Conservation (phyloP, 2,888 invertebrate genomes). For the Thelaira solivaga region DNA sequence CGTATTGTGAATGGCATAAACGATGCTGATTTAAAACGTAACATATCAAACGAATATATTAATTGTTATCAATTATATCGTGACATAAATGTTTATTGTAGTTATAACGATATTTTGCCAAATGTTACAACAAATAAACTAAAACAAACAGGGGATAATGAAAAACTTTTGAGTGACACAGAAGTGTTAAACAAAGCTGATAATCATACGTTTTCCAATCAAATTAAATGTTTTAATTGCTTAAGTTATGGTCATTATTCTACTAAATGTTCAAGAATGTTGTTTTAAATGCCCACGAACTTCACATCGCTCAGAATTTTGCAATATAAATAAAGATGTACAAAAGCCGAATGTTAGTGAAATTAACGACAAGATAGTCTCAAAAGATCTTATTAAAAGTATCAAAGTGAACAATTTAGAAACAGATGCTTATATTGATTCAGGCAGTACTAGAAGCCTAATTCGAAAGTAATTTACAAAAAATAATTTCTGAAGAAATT, state of each 20-base stretch:
- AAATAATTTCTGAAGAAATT: not conserved
- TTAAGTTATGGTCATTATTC: constrained; percentile 20
- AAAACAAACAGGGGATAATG: not conserved
- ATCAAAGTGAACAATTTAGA: not conserved
- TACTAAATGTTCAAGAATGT: constrained; percentile 18
- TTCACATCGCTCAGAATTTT: not conserved
- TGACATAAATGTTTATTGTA: constrained; percentile 30
- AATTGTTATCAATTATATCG: constrained; percentile 5
- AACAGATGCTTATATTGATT: not conserved
- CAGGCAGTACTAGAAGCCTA: not conserved
- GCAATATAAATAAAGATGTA: not conserved
- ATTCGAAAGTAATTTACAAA: not conserved
- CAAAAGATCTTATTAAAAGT: not conserved
- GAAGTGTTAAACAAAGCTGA: not conserved
- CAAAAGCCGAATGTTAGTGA: constrained; percentile 2
- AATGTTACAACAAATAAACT: not conserved
- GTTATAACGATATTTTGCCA: constrained; percentile 11
- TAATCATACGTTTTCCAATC: not conserved
- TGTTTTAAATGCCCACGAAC: constrained; percentile 35
- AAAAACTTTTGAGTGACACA: not conserved
- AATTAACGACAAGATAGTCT: constrained; percentile 12
- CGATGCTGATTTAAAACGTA: constrained; percentile 16
- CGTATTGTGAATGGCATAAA: constrained; percentile 55
- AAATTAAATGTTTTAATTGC: constrained; percentile 6
- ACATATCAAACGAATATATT: constrained; percentile 52